Base-by-base conservation (phyloP, 2,888 invertebrate genomes). In the Catocala nupta region DNA sequence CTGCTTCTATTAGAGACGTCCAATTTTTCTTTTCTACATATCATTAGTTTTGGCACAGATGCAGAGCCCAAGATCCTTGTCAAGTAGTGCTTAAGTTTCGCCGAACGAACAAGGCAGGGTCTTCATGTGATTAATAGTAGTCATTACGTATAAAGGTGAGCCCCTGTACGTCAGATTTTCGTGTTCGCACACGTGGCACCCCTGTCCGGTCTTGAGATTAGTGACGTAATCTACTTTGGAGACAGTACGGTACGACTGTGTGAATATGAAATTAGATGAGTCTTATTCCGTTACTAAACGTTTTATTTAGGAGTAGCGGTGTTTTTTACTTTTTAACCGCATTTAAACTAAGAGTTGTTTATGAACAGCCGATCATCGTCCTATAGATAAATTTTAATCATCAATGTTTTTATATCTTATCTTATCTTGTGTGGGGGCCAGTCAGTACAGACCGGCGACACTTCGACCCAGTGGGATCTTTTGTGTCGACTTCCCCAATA, bases 1-100 rank as follows among this genome's bases (percentile, higher is more conserved):
- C 36, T 39, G 36, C 36, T 7, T 39, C 36, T 39, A 6, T 8
- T 39, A 39, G 36, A 25, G 25, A 25, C 25, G 1, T 39, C 1
- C 9, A 2, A 9, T 51, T 51, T 51, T 12, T 83, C 65, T 76
- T 81, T 80, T 81, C 69, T 78, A 71, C 55, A 84, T 76, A 76
- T 88, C 88, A 84, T 89, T 90, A 90, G 88, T 90, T 90, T 89
- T 89, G 86, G 86, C 91, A 87, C 92, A 91, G 86, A 89, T 90
- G 90, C 76, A 81, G 75, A 78, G 75, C 75, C 78, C 78, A 77
- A 85, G 81, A 80, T 83, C 78, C 83, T 81, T 74, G 85, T 86
- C 85, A 82, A 83, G 86, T 84, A 84, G 83, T 81, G 79, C 83
- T 88, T 84, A 85, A 75, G 76, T 81, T 70, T 57, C 54, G 49